Conservation (phyloP, 2,888 invertebrate species). For the Cabera pusaria region DNA sequence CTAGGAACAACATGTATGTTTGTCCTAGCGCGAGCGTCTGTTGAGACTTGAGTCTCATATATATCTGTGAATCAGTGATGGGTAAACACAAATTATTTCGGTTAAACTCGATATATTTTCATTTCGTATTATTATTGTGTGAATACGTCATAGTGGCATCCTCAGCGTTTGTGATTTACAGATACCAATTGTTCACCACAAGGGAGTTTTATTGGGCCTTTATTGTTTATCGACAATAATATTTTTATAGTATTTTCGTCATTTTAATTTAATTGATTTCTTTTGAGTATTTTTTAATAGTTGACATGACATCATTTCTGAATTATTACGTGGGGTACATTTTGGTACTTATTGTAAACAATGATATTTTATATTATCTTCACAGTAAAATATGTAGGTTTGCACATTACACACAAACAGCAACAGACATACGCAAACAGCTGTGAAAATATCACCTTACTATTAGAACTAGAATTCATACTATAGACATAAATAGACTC, state of each 20-base stretch:
- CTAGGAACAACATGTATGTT: constrained; percentile 20
- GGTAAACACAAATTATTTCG: constrained; percentile 17
- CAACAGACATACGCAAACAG: no score
- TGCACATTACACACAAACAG: no score
- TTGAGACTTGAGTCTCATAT: constrained; percentile 6
- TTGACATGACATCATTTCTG: no score
- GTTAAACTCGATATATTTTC: constrained; percentile 8
- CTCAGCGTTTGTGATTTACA: constrained; percentile 14
- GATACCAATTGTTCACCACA: constrained; percentile 17
- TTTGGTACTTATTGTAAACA: no score
- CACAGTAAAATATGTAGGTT: no score
- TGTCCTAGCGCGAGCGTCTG: constrained; percentile 14
- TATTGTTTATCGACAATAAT: constrained; percentile 16
- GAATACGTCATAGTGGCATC: constrained; percentile 9
- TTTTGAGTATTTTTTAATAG: no score
- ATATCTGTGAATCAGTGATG: constrained; percentile 15
- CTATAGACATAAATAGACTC: no score
- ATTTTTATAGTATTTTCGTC: constrained; percentile 9
- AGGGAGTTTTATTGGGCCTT: constrained; percentile 18
- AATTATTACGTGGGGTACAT: no score
- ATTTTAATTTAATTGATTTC: constrained; percentile 7
- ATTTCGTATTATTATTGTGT: constrained; percentile 10
- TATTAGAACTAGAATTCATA: no score
- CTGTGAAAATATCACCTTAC: no score
- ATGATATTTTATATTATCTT: no score